Evolutionary conservation across 1,140 invertebrate species (phyloP).

Genomic region (Periplaneta americana): DNA sequence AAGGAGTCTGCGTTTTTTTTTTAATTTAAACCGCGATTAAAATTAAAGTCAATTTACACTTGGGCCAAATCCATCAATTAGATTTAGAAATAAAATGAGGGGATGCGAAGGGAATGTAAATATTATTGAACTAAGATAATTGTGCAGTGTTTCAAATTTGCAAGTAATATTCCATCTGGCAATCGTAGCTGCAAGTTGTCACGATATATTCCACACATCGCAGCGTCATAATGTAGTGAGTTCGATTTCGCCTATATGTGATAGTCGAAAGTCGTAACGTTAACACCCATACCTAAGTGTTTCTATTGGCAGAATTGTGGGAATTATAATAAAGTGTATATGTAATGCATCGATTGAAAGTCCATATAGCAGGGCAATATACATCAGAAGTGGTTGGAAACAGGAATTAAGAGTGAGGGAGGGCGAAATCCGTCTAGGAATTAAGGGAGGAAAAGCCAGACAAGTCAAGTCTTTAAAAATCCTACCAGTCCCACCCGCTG

Average conservation of each 20-base stretch:
- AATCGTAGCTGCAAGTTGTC: neutral
- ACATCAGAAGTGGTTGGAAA: neutral
- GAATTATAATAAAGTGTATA: neutral
- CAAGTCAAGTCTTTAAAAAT: neutral
- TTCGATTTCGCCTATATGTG: neutral
- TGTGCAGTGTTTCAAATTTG: no score
- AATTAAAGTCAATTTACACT: neutral
- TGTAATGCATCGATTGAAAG: neutral
- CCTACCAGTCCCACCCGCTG: neutral
- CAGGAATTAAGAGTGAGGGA: neutral
- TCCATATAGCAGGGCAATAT: neutral
- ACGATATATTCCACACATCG: neutral
- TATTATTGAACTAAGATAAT: neutral
- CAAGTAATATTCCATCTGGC: neutral
- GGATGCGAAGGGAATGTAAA: neutral
- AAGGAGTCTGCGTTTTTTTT: neutral
- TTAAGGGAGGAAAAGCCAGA: neutral
- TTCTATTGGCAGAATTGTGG: neutral
- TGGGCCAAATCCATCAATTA: neutral
- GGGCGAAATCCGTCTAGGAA: neutral
- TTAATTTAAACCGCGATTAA: neutral
- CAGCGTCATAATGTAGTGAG: neutral
- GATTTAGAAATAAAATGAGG: neutral
- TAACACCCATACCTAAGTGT: neutral
- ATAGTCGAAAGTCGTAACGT: neutral